Evolutionary conservation across 2,888 invertebrate species (phyloP).

Genomic region (Parelbella ahira): DNA sequence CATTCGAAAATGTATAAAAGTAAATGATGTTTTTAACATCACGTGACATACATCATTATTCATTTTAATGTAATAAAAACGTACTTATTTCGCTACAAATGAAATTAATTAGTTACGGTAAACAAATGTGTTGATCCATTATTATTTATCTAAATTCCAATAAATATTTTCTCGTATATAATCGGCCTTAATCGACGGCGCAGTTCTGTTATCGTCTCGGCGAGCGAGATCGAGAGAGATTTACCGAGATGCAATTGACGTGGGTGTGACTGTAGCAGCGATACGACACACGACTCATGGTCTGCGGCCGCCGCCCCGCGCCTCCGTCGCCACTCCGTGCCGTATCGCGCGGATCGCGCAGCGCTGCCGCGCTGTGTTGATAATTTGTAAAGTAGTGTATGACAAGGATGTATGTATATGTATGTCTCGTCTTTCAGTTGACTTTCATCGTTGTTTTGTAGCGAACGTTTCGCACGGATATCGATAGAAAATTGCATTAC

Average conservation of each 20-base stretch:
- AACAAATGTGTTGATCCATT: constrained; percentile 30
- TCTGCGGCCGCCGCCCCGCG: constrained; percentile 41
- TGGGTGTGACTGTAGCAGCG: constrained; percentile 65
- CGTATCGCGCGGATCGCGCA: constrained; percentile 46
- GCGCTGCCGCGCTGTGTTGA: constrained; percentile 55
- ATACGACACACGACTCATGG: constrained; percentile 46
- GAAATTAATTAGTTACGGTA: no score
- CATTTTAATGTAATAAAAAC: no score
- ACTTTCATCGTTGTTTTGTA: constrained; percentile 79
- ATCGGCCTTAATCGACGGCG: constrained; percentile 57
- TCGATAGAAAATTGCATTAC: constrained; percentile 73
- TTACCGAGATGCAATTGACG: constrained; percentile 48
- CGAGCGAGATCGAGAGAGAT: constrained; percentile 65
- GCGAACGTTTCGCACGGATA: constrained; percentile 78
- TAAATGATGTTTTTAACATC: no score
- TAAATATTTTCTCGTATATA: constrained; percentile 50
- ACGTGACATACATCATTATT: no score
- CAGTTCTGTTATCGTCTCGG: constrained; percentile 49
- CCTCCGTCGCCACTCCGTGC: constrained; percentile 44
- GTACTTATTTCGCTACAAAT: no score
- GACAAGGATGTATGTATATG: constrained; percentile 79
- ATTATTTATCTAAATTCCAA: constrained; percentile 34
- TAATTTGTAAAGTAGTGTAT: constrained; percentile 69
- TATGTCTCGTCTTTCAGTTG: constrained; percentile 80
- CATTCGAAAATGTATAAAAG: no score